Evolutionary conservation across 2,888 invertebrate species (phyloP).

Genomic region (Ferrisia virgata): DNA sequence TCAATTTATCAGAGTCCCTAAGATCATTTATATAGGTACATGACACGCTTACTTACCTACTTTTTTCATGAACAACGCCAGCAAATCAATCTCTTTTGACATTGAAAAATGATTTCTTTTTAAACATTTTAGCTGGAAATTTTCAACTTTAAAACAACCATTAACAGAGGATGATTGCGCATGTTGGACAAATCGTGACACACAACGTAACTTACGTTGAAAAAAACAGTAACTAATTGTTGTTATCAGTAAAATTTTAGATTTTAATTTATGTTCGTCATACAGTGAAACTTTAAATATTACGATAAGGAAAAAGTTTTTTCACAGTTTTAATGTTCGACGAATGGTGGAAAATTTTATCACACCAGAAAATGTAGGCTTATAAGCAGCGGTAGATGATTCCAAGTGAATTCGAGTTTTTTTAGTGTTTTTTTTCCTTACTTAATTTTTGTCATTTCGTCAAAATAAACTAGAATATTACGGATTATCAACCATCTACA

Average conservation of each 20-base stretch:
- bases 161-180: neutral
- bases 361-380: neutral
- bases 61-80: neutral
- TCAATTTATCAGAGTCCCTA: too few species aligned
- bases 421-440: too few species aligned
- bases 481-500: too few species aligned
- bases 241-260: conserved; percentile 3
- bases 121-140: neutral
- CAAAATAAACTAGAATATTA: too few species aligned
- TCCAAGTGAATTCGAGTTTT: too few species aligned
- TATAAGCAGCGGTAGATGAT: too few species aligned
- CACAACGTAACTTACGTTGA: neutral
- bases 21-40: too few species aligned
- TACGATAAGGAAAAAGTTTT: neutral
- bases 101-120: neutral
- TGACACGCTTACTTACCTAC: neutral
- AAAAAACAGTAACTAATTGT: conserved; percentile 13
- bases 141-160: neutral
- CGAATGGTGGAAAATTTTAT: neutral
- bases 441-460: too few species aligned
- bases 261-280: neutral
- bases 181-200: conserved; percentile 5
- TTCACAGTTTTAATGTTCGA: neutral
- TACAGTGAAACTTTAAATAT: neutral
- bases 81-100: neutral